Evolutionary conservation across 2,797 vertebrate genomes (phyloP).

Genomic region (Poecilia wingei): DNA sequence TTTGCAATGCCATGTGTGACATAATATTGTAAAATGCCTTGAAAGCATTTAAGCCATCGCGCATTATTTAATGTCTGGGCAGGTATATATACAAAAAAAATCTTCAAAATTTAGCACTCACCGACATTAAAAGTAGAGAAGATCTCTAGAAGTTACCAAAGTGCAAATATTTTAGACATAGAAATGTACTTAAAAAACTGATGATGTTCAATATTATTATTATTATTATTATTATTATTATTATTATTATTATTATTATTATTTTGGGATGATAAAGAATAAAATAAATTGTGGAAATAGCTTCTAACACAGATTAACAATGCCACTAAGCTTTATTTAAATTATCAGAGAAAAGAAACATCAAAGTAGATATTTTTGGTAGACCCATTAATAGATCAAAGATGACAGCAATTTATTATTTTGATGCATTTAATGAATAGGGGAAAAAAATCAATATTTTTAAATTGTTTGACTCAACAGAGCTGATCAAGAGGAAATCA

Average conservation of each 20-base stretch:
- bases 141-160: no score
- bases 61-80: no score
- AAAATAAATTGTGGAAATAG: neutral
- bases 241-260: constrained; percentile 4
- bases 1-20: no score
- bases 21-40: no score
- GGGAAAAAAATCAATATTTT: neutral
- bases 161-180: no score
- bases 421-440: neutral
- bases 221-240: constrained; percentile 1
- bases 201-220: no score
- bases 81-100: no score
- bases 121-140: no score
- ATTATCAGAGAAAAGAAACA: neutral
- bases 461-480: neutral
- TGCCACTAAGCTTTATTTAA: neutral
- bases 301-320: neutral
- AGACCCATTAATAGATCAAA: neutral
- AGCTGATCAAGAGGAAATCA: neutral
- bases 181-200: no score
- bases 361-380: neutral
- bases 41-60: no score
- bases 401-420: neutral
- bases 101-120: no score
- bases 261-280: neutral